Conservation (phyloP, 1,140 invertebrate species). For the Stegodyphus dumicola region DNA sequence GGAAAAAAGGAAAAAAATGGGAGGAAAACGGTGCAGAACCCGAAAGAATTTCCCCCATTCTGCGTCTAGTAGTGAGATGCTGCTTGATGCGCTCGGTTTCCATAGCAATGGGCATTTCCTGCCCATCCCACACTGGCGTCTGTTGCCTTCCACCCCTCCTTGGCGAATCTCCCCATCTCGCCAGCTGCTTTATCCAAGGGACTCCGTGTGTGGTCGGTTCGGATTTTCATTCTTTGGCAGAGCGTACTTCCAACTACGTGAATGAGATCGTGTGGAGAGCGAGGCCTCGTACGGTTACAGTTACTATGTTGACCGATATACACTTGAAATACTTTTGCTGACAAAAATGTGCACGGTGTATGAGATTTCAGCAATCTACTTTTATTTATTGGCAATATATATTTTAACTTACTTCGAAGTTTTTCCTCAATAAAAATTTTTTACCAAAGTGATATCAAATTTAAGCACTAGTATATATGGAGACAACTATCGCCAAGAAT, state of each 20-base stretch:
- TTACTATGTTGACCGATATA: no score
- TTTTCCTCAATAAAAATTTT: no score
- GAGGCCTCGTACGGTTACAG: no score
- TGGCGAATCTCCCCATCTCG: slow-evolving; percentile 2
- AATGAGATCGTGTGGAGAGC: slow-evolving; percentile 8
- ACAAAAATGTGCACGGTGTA: no score
- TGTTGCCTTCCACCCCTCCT: slow-evolving; percentile 5
- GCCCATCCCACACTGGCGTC: slow-evolving; percentile 52
- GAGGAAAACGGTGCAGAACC: not conserved
- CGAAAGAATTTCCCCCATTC: not conserved
- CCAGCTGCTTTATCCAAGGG: slow-evolving; percentile 21
- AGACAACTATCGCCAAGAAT: no score
- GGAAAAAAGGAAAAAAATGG: not conserved
- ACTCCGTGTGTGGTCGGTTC: slow-evolving; percentile 46
- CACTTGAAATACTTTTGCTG: no score
- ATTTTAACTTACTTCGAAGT: no score
- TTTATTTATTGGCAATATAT: no score
- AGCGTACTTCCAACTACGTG: not conserved
- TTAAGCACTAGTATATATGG: no score
- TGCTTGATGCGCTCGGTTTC: slow-evolving; percentile 6
- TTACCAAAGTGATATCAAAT: no score
- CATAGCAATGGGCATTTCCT: slow-evolving; percentile 46
- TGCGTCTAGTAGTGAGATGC: not conserved
- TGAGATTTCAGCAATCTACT: no score
- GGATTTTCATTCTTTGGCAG: slow-evolving; percentile 20